Evolutionary conservation across 1,140 invertebrate species (phyloP), one percentile per base, ranked within the genome.

Genomic region (Zaprionus lachaisei): DNA sequence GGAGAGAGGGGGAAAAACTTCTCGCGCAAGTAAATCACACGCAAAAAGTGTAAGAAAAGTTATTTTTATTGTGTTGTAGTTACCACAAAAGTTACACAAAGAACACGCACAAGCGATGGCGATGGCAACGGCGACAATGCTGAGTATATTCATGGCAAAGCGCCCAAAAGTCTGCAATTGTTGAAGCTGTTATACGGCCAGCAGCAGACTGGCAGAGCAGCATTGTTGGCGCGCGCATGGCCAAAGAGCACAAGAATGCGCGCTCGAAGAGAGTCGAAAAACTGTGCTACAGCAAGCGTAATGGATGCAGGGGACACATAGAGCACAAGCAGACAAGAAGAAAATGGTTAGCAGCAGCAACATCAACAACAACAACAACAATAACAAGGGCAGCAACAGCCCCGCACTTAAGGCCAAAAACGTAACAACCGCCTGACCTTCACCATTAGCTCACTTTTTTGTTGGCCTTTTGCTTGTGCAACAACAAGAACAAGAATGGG

Each of bases 361-460:
- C 49, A 66, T 31, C 28, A 71, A 60, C 31, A 80, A 51, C 58
- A 70, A 44, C 63, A 79, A 57, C 57, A 72, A 63, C 34, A 72
- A 62, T 14, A 7, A n/a, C 41, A 44, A 44, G 58, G 51, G 34
- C 77, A 69, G 61, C 78, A 79, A 64, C 83, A 79, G 64, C 64
- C 51, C 68, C 58, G 69, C 64, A 75, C 44, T 85, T 85, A 85
- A 78, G 75, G 79, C 76, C 73, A 84, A 90, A 83, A 84, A 90
- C 79, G 85, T 90, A 89, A 90, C 79, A 90, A 75, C 77, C 51
- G 79, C 72, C 85, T 89, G 85, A 89, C 85, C 85, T 89, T 89
- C 85, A 85, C 64, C 85, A 89, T 89, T 82, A 85, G 70, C 75
- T 76, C 85, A 90, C 69, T 71, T 77, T 77, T 51, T 69, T 58